Evolutionary conservation across 2,888 invertebrate genomes (phyloP).

Genomic region (Synanthedon tipuliformis): DNA sequence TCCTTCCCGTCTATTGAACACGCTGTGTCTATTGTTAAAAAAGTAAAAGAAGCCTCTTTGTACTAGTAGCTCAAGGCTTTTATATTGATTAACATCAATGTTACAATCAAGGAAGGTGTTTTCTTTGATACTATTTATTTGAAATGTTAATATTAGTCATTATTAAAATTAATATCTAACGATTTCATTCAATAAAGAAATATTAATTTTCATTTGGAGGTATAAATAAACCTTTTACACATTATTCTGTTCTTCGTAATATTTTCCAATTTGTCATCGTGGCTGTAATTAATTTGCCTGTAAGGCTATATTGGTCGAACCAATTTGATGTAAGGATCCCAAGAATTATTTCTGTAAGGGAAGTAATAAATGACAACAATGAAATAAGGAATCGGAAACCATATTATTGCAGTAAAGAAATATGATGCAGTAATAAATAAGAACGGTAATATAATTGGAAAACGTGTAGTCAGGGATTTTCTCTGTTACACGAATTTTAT

Average conservation of each 20-base stretch:
- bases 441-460: conserved; percentile 5
- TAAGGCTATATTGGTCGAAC: no score
- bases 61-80: conserved; percentile 4
- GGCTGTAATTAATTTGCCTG: no score
- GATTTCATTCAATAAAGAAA: no score
- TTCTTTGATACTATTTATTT: background rate
- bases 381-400: background rate
- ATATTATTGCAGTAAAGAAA: background rate
- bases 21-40: background rate
- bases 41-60: background rate
- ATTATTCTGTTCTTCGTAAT: no score
- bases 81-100: conserved; percentile 5
- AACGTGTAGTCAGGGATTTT: conserved; percentile 10
- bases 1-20: background rate
- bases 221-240: no score
- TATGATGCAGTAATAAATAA: background rate
- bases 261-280: no score
- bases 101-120: background rate
- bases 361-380: background rate
- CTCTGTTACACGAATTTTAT: conserved; percentile 35
- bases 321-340: no score
- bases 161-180: background rate
- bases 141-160: background rate
- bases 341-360: background rate
- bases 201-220: no score